phyloP scores from a whole-genome alignment of 2,113 vertebrate genomes.

The Silurus asotus region DNA sequence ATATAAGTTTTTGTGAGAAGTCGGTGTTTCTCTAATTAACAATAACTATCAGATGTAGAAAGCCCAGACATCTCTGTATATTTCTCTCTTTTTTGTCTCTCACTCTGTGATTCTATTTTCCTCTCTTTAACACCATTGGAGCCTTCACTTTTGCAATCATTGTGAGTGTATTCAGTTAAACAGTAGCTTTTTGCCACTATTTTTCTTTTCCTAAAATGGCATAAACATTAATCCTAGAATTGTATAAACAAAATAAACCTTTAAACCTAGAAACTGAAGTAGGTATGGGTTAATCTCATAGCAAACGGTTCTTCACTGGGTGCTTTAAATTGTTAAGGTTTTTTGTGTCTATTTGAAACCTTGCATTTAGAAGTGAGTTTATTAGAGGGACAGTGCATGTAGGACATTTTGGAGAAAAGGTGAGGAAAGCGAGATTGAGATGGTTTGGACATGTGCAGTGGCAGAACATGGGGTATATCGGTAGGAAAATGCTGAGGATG shows the following conservation, averaged over 20 bases:
- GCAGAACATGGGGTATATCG: no score
- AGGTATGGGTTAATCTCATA: background rate
- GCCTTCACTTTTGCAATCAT: background rate
- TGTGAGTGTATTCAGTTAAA: background rate
- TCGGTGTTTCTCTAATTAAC: conserved; percentile 30
- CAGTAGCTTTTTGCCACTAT: conserved; percentile 1
- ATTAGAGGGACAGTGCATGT: no score
- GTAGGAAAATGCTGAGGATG: no score
- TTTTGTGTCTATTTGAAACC: background rate
- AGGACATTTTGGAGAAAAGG: no score
- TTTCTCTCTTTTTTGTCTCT: background rate
- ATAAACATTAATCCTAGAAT: conserved; percentile 17
- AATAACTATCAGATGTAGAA: background rate
- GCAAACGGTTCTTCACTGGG: background rate
- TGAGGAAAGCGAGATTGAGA: no score
- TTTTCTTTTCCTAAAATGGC: conserved; percentile 1
- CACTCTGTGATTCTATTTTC: background rate
- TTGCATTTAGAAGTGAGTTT: no score
- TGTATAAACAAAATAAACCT: conserved; percentile 21
- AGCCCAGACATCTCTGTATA: background rate
- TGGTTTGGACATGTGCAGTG: no score
- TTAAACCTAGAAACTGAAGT: background rate
- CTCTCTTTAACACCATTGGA: background rate
- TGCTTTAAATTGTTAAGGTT: background rate
- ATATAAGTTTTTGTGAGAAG: background rate